Evolutionary conservation across 2,888 invertebrate species (phyloP).

Genomic region (Ceratothoa steindachneri): DNA sequence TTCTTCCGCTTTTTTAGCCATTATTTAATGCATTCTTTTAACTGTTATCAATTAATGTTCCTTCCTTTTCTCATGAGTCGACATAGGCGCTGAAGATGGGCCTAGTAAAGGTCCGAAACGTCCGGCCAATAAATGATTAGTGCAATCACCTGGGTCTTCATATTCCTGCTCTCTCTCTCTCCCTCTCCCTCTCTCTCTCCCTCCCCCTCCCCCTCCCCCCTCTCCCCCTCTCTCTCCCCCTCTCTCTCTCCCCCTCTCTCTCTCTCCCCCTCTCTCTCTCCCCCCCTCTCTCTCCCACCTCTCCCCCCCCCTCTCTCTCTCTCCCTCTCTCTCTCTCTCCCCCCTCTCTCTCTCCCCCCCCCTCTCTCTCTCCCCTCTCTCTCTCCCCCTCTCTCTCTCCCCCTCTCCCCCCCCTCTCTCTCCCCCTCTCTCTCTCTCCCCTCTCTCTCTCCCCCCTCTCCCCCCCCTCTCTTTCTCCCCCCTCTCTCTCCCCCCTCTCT

Average conservation of each 20-base stretch:
- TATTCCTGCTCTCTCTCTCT: slow-evolving; percentile 8
- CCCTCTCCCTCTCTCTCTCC: neutral
- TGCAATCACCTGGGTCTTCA: no score
- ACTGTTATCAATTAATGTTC: no score
- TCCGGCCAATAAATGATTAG: no score
- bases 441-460: no score
- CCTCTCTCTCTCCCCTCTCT: neutral
- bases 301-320: neutral
- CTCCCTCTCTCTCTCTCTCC: slow-evolving; percentile 3
- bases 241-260: neutral
- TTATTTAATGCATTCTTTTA: no score
- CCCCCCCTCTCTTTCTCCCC: neutral
- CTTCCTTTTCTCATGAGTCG: no score
- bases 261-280: neutral
- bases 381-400: neutral
- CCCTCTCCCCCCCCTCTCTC: no score
- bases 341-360: neutral
- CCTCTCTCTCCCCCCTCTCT: neutral
- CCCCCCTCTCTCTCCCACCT: neutral
- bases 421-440: no score
- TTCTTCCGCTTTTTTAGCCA: no score
- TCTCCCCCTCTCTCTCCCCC: neutral
- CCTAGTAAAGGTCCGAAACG: no score
- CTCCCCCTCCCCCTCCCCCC: neutral
- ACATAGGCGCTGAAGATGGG: no score